Base-by-base conservation (phyloP, 2,888 invertebrate genomes). In the Glyphotaelius pellucidus region DNA sequence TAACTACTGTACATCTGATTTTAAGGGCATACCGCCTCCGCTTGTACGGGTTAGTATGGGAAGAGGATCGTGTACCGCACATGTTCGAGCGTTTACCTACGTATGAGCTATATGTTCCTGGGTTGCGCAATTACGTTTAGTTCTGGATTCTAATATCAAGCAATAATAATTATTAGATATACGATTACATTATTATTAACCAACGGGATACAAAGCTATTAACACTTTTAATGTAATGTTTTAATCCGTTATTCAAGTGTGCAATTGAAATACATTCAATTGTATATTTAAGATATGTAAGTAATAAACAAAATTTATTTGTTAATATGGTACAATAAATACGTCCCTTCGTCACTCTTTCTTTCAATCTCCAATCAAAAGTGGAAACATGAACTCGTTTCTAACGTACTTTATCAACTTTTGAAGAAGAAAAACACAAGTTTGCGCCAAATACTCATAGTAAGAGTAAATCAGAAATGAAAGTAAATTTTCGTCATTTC, bases 1-100 rank as follows among this genome's bases (percentile, higher is more conserved):
- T 91, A 91, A 91, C 91, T 67, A 67, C 25, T 90, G 91, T 91
- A 91, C 89, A 67, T 89, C 89, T 89, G 92, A 92, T 89, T 89
- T 89, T 89, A 79, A 89, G 88, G 88, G 88, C 42, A 30, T 30
- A 86, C 86, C 86, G 42, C 86, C 67, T 67, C 25, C 25, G 67
- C n/a, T 42, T 83, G 47, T 52, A 14, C 11, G 87, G 52, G 67
- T 67, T 31, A 31, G 30, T 35, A 35, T 87, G 87, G 87, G 87
- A 67, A 25, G 31, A 31, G 79, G 81, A 81, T 30, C 84, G 35
- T n/a, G 84, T 25, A 52, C 67, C 30, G 32, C 25, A 67, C 67
- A 25, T 67, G 67, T 67, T 67, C n/a, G 25, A 67, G n/a, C n/a
- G 25, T n/a, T 67, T 42, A 86, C 86, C 42, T 32, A 81, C 31